Conservation (phyloP, 2,888 invertebrate species). For the Nudaria mundana region DNA sequence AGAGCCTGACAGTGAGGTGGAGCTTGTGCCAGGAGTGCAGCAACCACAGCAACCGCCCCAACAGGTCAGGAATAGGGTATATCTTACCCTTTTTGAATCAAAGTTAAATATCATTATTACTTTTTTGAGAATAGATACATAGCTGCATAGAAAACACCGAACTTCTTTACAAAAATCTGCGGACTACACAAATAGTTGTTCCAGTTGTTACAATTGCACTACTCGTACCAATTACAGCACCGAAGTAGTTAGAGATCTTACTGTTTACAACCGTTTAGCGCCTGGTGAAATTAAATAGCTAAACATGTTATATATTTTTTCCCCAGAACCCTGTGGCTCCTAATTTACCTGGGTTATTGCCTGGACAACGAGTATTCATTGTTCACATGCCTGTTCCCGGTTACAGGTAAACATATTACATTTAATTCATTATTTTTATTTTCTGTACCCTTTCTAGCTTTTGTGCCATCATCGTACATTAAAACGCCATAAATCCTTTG, state of each 20-base stretch:
- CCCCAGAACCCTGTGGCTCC: conserved; percentile 52
- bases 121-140: no score
- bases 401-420: conserved; percentile 49
- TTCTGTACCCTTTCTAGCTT: no score
- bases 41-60: conserved; percentile 69
- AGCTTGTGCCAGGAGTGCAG: conserved; percentile 67
- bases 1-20: conserved; percentile 74
- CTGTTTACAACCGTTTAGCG: no score
- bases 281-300: background rate
- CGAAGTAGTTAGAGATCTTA: no score
- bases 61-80: conserved; percentile 60
- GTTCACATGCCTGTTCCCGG: conserved; percentile 78
- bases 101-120: no score
- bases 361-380: conserved; percentile 81
- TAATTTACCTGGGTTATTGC: conserved; percentile 60
- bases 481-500: background rate
- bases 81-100: no score
- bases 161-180: no score
- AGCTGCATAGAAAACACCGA: no score
- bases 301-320: background rate
- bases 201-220: no score
- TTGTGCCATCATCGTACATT: background rate
- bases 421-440: no score
- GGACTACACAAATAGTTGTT: no score
- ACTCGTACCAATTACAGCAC: no score